A percentile compares a stretch with the other conserved stretches of the same genome.
Conservation (phyloP, 2,113 vertebrate species). For the Fukomys damarensis region DNA sequence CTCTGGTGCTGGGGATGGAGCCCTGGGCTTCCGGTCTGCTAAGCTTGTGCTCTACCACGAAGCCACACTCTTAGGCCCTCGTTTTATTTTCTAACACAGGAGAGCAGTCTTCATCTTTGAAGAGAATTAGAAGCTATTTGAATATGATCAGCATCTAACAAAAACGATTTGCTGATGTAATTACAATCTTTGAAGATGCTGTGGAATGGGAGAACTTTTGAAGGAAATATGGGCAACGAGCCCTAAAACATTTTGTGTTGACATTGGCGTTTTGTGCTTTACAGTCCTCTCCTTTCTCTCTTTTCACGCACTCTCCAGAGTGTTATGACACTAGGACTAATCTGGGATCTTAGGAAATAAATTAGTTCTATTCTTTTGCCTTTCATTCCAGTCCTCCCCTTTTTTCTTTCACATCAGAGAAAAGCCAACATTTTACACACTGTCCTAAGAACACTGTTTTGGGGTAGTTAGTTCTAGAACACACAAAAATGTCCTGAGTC, state of each 20-base stretch:
- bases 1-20: background rate
- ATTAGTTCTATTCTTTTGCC: background rate
- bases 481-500: background rate
- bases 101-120: background rate
- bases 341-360: background rate
- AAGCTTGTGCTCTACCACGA: background rate
- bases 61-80: background rate
- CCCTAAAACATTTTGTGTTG: background rate
- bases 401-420: background rate
- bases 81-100: background rate
- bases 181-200: background rate
- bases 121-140: conserved; percentile 8
- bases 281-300: background rate
- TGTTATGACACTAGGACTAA: background rate
- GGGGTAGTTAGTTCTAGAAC: background rate
- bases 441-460: background rate
- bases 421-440: background rate
- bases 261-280: background rate
- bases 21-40: background rate
- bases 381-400: background rate
- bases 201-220: background rate
- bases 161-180: background rate
- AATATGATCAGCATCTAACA: background rate
- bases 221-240: background rate
- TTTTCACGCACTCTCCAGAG: background rate